Evolutionary conservation across 2,888 invertebrate genomes (phyloP).

Genomic region (Bombylius major): DNA sequence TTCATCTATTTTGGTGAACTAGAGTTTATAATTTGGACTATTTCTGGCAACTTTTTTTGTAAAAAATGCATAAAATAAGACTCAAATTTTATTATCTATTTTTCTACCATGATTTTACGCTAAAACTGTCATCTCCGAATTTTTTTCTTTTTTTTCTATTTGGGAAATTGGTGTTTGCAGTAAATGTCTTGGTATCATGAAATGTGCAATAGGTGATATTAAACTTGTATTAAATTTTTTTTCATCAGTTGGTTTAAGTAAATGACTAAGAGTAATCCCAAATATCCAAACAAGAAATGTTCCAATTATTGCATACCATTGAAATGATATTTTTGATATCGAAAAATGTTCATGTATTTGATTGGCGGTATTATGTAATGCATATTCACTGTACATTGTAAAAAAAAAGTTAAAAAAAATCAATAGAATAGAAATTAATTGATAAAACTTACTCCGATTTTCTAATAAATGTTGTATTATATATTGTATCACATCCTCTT

Average conservation of each 20-base stretch:
- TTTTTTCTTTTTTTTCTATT: neutral
- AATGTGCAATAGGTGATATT: constrained; percentile 23
- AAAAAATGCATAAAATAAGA: too few relatives aligned
- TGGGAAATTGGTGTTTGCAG: constrained; percentile 3
- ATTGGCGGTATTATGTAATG: neutral
- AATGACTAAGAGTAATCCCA: constrained; percentile 42
- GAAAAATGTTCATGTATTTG: constrained; percentile 25
- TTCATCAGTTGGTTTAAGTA: constrained; percentile 30
- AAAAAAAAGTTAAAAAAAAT: too few relatives aligned
- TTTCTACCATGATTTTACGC: too few relatives aligned
- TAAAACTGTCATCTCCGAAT: too few relatives aligned
- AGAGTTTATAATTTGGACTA: too few relatives aligned
- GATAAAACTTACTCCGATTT: neutral
- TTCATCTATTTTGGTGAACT: too few relatives aligned
- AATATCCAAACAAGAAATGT: constrained; percentile 39
- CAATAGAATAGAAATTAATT: too few relatives aligned
- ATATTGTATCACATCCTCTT: constrained; percentile 24
- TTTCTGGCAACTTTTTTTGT: too few relatives aligned
- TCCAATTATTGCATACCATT: constrained; percentile 46
- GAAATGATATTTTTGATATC: constrained; percentile 46
- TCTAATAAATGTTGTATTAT: constrained; percentile 16
- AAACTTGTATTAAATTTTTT: constrained; percentile 26
- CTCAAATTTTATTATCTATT: too few relatives aligned
- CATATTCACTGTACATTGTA: too few relatives aligned
- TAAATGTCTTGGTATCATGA: constrained; percentile 8